Percentiles rank a stretch among this genome's conserved stretches.
These are phyloP conservation scores for Pangasius djambal DNA, from an alignment of 2,797 vertebrate genomes.

Conservation along the genomic window DNA sequence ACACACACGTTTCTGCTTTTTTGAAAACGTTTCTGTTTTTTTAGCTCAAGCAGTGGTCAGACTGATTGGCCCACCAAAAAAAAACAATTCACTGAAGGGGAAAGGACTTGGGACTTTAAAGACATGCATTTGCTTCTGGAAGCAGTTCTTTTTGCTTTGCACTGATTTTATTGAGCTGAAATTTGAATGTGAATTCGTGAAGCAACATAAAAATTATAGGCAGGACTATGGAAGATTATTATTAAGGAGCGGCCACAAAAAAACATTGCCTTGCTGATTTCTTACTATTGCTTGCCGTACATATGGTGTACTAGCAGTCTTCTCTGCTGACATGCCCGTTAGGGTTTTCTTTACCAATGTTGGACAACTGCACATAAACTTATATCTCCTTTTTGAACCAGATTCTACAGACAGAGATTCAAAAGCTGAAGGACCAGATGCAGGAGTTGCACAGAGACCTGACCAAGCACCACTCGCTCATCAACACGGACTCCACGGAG, in stretches of 20 bases:
- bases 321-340: neutral
- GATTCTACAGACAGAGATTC: slow-evolving; percentile 86
- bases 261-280: neutral
- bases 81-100: neutral
- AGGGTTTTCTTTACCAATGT: neutral
- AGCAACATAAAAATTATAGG: neutral
- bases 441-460: slow-evolving; percentile 93
- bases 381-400: slow-evolving; percentile 56
- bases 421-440: slow-evolving; percentile 91
- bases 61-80: neutral
- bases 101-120: neutral
- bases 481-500: slow-evolving; percentile 86
- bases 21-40: neutral
- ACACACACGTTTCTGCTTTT: neutral
- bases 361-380: neutral
- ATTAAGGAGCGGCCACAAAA: neutral
- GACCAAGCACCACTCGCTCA: slow-evolving; percentile 93
- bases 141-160: neutral
- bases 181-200: neutral
- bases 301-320: neutral
- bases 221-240: neutral
- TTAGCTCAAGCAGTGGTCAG: neutral
- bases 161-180: neutral
- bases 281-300: neutral
- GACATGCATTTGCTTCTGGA: neutral